Conservation (phyloP, 1,140 invertebrate genomes). For the Trichogramma pretiosum region DNA sequence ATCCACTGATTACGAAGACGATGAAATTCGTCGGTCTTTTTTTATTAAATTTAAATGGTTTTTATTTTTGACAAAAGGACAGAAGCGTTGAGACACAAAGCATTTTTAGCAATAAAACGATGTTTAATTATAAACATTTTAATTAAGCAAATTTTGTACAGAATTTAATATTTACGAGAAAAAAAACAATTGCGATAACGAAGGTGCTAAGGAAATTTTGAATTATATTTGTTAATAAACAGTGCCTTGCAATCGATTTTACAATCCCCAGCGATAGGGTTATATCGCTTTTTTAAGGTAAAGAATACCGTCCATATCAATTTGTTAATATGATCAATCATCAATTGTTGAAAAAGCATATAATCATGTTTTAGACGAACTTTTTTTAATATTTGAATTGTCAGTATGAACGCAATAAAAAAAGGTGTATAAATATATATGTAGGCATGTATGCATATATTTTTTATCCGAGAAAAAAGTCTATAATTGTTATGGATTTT, state of each 20-base stretch:
- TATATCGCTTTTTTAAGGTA: conserved; percentile 29
- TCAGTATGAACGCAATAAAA: conserved; percentile 18
- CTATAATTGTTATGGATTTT: conserved; percentile 40
- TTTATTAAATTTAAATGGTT: conserved; percentile 13
- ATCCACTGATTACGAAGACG: not conserved
- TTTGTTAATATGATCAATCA: conserved; percentile 32
- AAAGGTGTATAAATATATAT: conserved; percentile 26
- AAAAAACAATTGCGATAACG: conserved; percentile 1
- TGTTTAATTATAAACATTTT: conserved; percentile 12
- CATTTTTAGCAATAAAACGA: conserved; percentile 20
- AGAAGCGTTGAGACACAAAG: conserved; percentile 17
- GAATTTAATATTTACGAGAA: conserved; percentile 3
- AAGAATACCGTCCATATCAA: conserved; percentile 42
- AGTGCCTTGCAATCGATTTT: conserved; percentile 31
- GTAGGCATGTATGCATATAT: no score
- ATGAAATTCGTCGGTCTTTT: conserved; percentile 1
- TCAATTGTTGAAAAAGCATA: conserved; percentile 32
- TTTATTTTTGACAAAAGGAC: conserved; percentile 17
- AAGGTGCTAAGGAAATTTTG: conserved; percentile 5
- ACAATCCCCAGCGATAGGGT: conserved; percentile 20
- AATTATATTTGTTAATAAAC: conserved; percentile 21
- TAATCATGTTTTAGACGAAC: conserved; percentile 26
- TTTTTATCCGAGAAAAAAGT: conserved; percentile 37
- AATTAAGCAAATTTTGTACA: conserved; percentile 6
- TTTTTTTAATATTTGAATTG: conserved; percentile 24